Conservation (phyloP, 1,140 invertebrate genomes). For the Neotoxoptera formosana region DNA sequence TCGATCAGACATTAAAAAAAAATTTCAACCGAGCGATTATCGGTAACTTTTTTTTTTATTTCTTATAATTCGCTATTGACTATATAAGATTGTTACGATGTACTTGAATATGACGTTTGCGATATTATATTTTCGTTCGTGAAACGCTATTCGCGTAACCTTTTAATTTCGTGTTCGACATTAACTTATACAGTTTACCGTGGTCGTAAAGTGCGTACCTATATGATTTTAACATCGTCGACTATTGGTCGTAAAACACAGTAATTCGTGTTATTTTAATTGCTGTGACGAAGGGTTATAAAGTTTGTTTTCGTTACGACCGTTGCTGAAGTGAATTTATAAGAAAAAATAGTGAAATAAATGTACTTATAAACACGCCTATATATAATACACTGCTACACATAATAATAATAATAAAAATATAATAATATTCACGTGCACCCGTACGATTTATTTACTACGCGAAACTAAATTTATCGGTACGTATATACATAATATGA, state of each 20-base stretch:
- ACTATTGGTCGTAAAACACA: background rate
- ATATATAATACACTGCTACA: background rate
- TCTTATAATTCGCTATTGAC: background rate
- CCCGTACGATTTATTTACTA: background rate
- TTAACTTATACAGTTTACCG: background rate
- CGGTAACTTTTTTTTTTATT: background rate
- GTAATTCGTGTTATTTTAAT: slow-evolving; percentile 33
- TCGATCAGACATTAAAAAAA: background rate
- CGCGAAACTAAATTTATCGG: background rate
- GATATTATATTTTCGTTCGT: background rate
- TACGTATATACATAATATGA: too few species aligned
- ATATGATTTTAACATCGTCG: background rate
- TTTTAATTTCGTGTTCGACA: slow-evolving; percentile 11
- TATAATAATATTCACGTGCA: background rate
- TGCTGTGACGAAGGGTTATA: slow-evolving; percentile 26
- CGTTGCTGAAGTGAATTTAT: slow-evolving; percentile 6
- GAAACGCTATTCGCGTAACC: background rate
- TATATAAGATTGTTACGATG: background rate
- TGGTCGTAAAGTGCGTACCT: background rate
- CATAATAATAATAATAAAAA: background rate
- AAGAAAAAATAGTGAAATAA: background rate
- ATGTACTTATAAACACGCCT: background rate
- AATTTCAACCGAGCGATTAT: background rate
- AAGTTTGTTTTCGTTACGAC: background rate
- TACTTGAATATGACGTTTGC: background rate